These are phyloP conservation scores for Cyphomyrmex costatus DNA, from an alignment of 1,140 invertebrate genomes.

Conservation along the genomic window DNA sequence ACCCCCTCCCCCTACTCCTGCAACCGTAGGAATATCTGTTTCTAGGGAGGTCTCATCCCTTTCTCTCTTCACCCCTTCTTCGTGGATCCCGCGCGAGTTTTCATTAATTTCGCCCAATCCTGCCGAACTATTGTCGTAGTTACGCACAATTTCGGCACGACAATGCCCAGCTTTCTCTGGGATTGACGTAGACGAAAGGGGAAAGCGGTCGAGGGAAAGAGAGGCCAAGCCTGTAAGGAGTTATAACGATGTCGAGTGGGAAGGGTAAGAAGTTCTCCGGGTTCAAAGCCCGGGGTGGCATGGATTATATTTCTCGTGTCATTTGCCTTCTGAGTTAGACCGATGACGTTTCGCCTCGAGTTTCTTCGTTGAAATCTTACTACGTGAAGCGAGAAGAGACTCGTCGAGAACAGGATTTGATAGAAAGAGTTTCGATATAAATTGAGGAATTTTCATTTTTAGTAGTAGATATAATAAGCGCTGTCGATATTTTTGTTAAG, in stretches of 20 bases:
- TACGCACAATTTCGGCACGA: constrained; percentile 83
- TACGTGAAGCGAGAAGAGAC: constrained; percentile 48
- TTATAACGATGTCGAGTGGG: constrained; percentile 57
- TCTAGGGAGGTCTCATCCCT: constrained; percentile 70
- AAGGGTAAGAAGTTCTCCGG: constrained; percentile 66
- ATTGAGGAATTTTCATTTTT: constrained; percentile 3
- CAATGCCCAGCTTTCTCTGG: constrained; percentile 77
- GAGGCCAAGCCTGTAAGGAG: constrained; percentile 66
- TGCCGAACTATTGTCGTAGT: constrained; percentile 84
- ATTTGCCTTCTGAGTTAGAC: constrained; percentile 79
- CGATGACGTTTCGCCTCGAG: constrained; percentile 68
- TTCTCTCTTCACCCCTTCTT: constrained; percentile 76
- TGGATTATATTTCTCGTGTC: constrained; percentile 81
- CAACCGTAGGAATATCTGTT: constrained; percentile 70
- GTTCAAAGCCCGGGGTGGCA: constrained; percentile 63
- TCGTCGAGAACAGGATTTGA: constrained; percentile 17
- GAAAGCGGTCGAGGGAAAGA: constrained; percentile 55
- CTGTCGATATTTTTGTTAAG: background rate
- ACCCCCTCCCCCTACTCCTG: constrained; percentile 60
- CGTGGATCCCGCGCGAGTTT: constrained; percentile 77
- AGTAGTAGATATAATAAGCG: background rate
- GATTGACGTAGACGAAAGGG: constrained; percentile 73
- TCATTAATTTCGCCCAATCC: constrained; percentile 85
- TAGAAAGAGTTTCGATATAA: constrained; percentile 48
- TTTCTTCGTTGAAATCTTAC: constrained; percentile 34